Evolutionary conservation across 1,140 invertebrate genomes (phyloP).

Genomic region (Nautilus pompilius): DNA sequence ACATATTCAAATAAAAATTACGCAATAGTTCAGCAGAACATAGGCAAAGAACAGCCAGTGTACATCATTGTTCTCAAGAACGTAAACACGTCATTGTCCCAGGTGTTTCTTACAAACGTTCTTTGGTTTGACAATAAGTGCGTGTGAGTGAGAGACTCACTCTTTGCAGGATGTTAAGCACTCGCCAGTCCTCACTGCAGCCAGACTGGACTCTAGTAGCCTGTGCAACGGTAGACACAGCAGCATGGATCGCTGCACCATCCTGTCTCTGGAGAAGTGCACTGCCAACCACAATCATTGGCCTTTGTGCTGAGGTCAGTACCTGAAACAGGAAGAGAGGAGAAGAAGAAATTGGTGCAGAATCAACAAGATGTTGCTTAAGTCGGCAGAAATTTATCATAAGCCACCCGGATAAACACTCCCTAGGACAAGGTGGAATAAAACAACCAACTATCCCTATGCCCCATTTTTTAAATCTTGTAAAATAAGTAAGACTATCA

Average conservation of each 20-base stretch:
- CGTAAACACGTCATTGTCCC: no score
- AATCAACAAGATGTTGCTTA: no score
- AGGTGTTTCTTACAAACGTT: no score
- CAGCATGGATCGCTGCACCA: slow-evolving; percentile 63
- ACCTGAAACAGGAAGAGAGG: slow-evolving; percentile 51
- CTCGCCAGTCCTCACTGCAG: slow-evolving; percentile 65
- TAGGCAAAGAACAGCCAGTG: neutral
- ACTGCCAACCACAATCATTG: slow-evolving; percentile 88
- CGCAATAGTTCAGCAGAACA: neutral
- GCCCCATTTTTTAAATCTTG: no score
- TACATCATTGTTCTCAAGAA: neutral
- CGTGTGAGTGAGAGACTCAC: slow-evolving; percentile 70
- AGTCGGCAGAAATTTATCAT: neutral
- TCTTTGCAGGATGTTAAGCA: slow-evolving; percentile 87
- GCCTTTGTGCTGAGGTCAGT: slow-evolving; percentile 77
- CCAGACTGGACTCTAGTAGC: slow-evolving; percentile 21
- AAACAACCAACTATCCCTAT: no score
- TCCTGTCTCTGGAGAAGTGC: slow-evolving; percentile 77
- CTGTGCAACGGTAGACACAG: slow-evolving; percentile 36
- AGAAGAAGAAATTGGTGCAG: neutral
- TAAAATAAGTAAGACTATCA: no score
- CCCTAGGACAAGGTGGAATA: neutral
- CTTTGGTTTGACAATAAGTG: neutral
- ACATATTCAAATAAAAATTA: no score
- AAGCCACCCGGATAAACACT: neutral